A percentile compares a stretch with the other conserved stretches of the same genome.
Evolutionary conservation across 1,140 invertebrate species (phyloP).

Genomic region (Pseudomyrmex sp.): DNA sequence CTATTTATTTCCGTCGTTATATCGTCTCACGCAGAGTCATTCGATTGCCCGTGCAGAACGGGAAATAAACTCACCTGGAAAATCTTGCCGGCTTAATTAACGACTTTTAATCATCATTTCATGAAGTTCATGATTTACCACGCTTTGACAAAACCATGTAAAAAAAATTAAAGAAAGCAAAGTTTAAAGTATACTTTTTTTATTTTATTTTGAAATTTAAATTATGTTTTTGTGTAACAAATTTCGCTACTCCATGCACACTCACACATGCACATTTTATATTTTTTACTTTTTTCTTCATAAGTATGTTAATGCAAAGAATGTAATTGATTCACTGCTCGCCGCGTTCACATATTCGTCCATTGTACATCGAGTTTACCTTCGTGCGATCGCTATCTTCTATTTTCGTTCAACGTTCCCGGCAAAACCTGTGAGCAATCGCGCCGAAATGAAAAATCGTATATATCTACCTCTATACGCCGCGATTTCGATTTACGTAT

Average conservation of each 20-base stretch:
- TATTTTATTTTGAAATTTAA: no score
- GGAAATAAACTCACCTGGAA: not conserved
- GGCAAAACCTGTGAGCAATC: slow-evolving; percentile 19
- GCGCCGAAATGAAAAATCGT: slow-evolving; percentile 61
- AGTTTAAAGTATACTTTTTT: no score
- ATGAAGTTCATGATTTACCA: not conserved
- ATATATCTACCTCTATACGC: slow-evolving; percentile 29
- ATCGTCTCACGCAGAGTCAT: slow-evolving; percentile 12
- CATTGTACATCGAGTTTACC: slow-evolving; percentile 26
- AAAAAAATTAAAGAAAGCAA: no score
- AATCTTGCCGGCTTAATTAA: slow-evolving; percentile 14
- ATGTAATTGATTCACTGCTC: not conserved
- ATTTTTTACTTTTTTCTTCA: not conserved
- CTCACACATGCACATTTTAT: not conserved
- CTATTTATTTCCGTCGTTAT: slow-evolving; percentile 53
- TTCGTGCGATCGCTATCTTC: slow-evolving; percentile 18
- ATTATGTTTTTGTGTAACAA: not conserved
- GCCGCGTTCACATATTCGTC: slow-evolving; percentile 1
- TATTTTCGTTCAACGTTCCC: slow-evolving; percentile 9
- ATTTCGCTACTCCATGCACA: not conserved
- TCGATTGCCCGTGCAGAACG: not conserved
- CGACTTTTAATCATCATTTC: not conserved
- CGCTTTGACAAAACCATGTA: not conserved
- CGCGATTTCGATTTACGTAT: slow-evolving; percentile 62
- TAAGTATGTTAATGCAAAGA: not conserved